These are phyloP conservation scores for Petromus typicus DNA, from an alignment of 2,113 vertebrate species.

Conservation along the genomic window DNA sequence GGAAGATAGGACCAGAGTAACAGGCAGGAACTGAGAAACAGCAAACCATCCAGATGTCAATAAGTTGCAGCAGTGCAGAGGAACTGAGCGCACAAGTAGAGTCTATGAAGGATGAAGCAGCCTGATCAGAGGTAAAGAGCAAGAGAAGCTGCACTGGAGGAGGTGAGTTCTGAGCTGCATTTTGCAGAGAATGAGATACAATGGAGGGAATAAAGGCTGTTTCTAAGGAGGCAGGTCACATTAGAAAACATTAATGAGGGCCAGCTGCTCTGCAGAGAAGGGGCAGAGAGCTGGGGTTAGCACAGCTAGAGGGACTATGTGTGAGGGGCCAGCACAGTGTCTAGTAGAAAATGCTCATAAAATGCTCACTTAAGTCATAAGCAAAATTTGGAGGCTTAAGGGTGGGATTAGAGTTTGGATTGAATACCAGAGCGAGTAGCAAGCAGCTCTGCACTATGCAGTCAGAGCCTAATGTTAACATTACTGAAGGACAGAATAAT, in stretches of 20 bases:
- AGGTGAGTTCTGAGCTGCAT: not conserved
- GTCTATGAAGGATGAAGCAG: not conserved
- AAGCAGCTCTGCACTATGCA: conserved; percentile 1
- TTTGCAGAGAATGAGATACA: not conserved
- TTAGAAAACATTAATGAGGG: not conserved
- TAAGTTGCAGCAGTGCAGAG: not conserved
- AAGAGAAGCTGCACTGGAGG: not conserved
- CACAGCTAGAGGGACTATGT: not conserved
- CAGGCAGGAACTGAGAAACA: not conserved
- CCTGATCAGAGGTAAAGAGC: not conserved
- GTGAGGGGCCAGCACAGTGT: not conserved
- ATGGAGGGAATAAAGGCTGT: not conserved
- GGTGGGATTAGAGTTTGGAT: conserved; percentile 17
- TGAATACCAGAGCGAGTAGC: conserved; percentile 37
- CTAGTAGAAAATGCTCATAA: not conserved
- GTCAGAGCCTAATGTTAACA: conserved; percentile 56
- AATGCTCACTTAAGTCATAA: conserved; percentile 17
- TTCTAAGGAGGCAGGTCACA: not conserved
- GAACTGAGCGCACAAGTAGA: not conserved
- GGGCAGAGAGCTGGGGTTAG: not conserved
- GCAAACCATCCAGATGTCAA: not conserved
- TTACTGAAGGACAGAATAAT: conserved; percentile 65
- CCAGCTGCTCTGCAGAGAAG: not conserved
- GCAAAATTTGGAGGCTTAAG: conserved; percentile 35
- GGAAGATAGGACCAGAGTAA: not conserved